These are phyloP conservation scores for Drosophila atroscutellata DNA, from an alignment of 2,888 invertebrate genomes.

Conservation along the genomic window DNA sequence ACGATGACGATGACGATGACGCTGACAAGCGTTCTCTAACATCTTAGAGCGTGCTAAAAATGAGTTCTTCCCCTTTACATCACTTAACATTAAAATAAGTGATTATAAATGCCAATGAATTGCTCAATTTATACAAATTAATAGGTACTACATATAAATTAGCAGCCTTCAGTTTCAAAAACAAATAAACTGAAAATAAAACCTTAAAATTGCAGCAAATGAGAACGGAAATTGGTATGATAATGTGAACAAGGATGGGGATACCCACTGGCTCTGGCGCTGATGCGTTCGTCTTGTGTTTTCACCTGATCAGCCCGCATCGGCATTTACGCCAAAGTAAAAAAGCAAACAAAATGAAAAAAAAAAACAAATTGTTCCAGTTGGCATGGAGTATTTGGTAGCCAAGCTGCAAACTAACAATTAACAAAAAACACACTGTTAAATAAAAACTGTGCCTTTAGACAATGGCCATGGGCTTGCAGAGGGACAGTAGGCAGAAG, in stretches of 20 bases:
- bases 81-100: neutral
- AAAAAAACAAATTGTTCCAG: slow-evolving; percentile 57
- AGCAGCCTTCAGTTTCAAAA: neutral
- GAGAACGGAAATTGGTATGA: slow-evolving; percentile 23
- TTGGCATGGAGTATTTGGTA: slow-evolving; percentile 29
- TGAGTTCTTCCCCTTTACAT: too few relatives aligned
- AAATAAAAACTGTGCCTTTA: slow-evolving; percentile 40
- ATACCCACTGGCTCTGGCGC: slow-evolving; percentile 19
- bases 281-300: slow-evolving; percentile 42
- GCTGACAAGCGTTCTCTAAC: slow-evolving; percentile 1
- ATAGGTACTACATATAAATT: neutral
- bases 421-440: slow-evolving; percentile 43
- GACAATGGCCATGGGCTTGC: slow-evolving; percentile 17
- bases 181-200: neutral
- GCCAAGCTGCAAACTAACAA: slow-evolving; percentile 58
- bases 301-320: slow-evolving; percentile 84
- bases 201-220: slow-evolving; percentile 22
- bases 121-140: neutral
- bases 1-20: slow-evolving; percentile 26
- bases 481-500: neutral
- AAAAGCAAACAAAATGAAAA: slow-evolving; percentile 55
- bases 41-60: neutral
- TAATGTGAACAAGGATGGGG: slow-evolving; percentile 13
- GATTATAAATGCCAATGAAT: neutral
- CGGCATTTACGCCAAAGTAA: slow-evolving; percentile 67